These are phyloP conservation scores for Toxotes chatareus DNA, from an alignment of 2,113 vertebrate species.

Conservation along the genomic window DNA sequence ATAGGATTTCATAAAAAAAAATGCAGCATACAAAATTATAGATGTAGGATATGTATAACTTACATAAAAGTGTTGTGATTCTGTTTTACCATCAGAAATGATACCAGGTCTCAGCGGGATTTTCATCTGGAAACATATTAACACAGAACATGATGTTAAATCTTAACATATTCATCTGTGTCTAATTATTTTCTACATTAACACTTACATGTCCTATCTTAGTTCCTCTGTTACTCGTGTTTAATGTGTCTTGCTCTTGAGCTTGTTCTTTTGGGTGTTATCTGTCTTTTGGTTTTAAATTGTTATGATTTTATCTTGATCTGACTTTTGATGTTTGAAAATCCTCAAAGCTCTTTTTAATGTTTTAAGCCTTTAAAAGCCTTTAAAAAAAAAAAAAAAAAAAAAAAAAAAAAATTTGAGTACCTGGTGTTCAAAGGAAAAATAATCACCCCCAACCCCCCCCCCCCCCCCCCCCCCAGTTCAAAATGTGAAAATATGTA, in stretches of 20 bases:
- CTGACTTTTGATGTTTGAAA: conserved; percentile 24
- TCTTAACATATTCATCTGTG: background rate
- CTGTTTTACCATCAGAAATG: background rate
- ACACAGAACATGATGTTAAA: background rate
- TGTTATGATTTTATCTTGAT: conserved; percentile 15
- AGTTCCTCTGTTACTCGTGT: background rate
- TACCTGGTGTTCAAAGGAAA: conserved; percentile 1
- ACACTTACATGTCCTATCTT: background rate
- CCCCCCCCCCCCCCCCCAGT: background rate
- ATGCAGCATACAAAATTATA: background rate
- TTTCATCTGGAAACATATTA: background rate
- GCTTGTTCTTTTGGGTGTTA: conserved; percentile 21
- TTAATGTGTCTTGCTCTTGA: conserved; percentile 12
- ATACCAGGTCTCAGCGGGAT: background rate
- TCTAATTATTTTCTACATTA: conserved; percentile 3
- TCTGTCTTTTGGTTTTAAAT: conserved; percentile 14
- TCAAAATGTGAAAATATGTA: background rate
- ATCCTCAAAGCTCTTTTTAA: conserved; percentile 4
- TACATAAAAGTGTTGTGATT: background rate
- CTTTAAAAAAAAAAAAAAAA: conserved; percentile 12
- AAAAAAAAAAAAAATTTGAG: background rate
- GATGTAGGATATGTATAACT: background rate
- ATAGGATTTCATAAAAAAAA: background rate
- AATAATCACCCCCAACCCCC: background rate
- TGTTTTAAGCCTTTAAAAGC: conserved; percentile 18